A percentile compares a stretch with the other conserved stretches of the same genome.
Evolutionary conservation across 2,888 invertebrate species (phyloP).

Genomic region (Pristionchus entomophagus): DNA sequence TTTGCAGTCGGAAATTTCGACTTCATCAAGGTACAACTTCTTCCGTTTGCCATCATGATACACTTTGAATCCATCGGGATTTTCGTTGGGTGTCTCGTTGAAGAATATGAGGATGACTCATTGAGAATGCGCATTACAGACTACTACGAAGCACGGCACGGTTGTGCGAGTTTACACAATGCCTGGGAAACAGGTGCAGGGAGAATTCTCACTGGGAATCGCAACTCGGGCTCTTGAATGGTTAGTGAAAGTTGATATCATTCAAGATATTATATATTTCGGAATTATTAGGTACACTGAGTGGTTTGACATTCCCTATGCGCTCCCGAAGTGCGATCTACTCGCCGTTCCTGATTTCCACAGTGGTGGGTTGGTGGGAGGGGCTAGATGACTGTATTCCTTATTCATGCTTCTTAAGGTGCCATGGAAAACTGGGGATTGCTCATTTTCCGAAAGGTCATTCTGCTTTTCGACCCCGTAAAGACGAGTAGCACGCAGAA

Average conservation of each 20-base stretch:
- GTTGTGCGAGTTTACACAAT: conserved; percentile 83
- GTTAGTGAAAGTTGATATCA: conserved; percentile 15
- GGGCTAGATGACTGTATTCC: neutral
- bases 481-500: conserved; percentile 85
- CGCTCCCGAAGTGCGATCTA: conserved; percentile 94
- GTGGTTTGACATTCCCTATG: conserved; percentile 94
- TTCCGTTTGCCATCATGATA: too few species aligned
- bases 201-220: conserved; percentile 91
- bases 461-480: conserved; percentile 89
- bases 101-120: too few species aligned
- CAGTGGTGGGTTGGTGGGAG: conserved; percentile 80
- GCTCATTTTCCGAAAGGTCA: conserved; percentile 93
- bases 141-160: conserved; percentile 81
- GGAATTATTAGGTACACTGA: conserved; percentile 84
- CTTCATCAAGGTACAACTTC: conserved; percentile 85
- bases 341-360: conserved; percentile 96
- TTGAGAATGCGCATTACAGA: conserved; percentile 74
- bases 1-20: conserved; percentile 95
- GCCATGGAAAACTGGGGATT: conserved; percentile 99
- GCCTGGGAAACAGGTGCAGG: conserved; percentile 90
- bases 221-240: conserved; percentile 87
- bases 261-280: too few species aligned
- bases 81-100: neutral
- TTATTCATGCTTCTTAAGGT: conserved; percentile 48
- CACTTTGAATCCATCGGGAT: too few species aligned